Evolutionary conservation across 1,140 invertebrate genomes (phyloP).

Genomic region (Cheumatopsyche charites): DNA sequence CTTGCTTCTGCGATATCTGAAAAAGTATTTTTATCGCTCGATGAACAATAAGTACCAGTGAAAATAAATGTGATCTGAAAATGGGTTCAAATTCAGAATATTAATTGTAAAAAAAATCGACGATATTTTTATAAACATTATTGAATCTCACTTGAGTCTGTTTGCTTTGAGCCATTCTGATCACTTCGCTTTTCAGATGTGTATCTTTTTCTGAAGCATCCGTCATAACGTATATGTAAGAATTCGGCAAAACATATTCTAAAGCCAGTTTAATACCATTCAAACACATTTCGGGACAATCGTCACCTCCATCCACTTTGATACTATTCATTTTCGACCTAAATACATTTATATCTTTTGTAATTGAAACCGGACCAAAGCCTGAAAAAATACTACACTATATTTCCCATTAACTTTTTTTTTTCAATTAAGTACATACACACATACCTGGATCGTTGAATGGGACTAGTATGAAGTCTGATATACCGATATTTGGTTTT

Average conservation of each 20-base stretch:
- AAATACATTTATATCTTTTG: neutral
- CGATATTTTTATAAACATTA: neutral
- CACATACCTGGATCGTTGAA: constrained; percentile 70
- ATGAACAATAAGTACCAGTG: neutral
- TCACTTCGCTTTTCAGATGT: neutral
- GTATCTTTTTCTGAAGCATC: constrained; percentile 75
- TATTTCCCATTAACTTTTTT: no score
- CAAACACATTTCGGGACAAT: constrained; percentile 77
- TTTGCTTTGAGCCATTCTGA: neutral
- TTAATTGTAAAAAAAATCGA: neutral
- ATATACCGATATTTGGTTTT: neutral
- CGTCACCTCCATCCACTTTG: constrained; percentile 63
- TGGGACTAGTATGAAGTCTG: constrained; percentile 71
- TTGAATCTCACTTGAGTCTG: no score
- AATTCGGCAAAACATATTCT: constrained; percentile 56
- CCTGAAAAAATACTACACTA: neutral
- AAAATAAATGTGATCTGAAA: neutral
- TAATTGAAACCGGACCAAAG: neutral
- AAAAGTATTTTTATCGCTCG: constrained; percentile 63
- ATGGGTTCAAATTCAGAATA: neutral
- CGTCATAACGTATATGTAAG: constrained; percentile 78
- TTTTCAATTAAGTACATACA: no score
- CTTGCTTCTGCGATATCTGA: constrained; percentile 73
- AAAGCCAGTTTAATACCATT: constrained; percentile 69
- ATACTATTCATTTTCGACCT: neutral